Base-by-base conservation (phyloP, 2,888 invertebrate genomes). In the Cosmopolites sordidus region DNA sequence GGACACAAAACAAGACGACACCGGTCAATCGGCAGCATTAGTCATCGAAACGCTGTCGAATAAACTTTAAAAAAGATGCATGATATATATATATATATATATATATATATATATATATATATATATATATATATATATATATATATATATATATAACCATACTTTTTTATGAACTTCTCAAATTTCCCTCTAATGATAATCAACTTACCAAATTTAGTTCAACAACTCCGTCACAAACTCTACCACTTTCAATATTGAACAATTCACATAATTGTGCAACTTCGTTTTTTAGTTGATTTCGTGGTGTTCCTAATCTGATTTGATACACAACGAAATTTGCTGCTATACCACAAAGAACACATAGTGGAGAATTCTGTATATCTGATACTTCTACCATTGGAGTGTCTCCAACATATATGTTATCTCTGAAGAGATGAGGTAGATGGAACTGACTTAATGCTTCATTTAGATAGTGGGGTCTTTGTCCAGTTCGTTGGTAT, bases 171-270 rank as follows among this genome's bases (percentile, higher is more conserved):
- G n/a, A n/a, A n/a, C n/a, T n/a, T n/a, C n/a, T 27, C 27, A 9
- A 27, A 27, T 27, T 27, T 27, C 27, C 16, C n/a, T 18, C 43
- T 33, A 67, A 43, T 9, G n/a, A 8, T 40, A 18, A 16, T 12
- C 15, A 15, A 55, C 54, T 59, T 56, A 64, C 64, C 14, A 52
- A 40, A 43, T 60, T 51, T 15, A 60, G 11, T 2, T 60, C 54
- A 6, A 61, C 50, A 3, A 50, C 14, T 14, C 62, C 60, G 5
- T 50, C 38, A 47, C 68, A 68, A 12, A 66, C 58, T 18, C 63
- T 30, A 14, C 55, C 49, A 9, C 50, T 49, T 29, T 60, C 56
- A 4, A 60, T 62, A 2, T 53, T 43, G 3, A 60, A 41, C 9
- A 51, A 42, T 2, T 41, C 46, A 47, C 63, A 63, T 2, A 63